Evolutionary conservation across 2,888 invertebrate species (phyloP).

Genomic region (Noctua janthe): DNA sequence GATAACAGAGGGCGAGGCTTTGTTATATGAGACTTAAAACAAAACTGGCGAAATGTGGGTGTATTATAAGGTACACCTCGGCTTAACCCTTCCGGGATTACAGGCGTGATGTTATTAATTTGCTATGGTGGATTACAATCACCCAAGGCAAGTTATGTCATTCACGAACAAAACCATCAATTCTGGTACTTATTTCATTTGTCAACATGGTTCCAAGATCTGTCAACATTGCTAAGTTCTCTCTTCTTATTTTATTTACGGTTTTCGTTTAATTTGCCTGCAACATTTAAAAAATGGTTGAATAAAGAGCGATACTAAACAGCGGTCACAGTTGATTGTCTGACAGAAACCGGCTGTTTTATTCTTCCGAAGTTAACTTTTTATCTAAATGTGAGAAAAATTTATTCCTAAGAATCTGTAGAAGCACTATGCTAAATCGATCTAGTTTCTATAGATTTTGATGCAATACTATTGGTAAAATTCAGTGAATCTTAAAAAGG

Average conservation of each 20-base stretch:
- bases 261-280: conserved; percentile 36
- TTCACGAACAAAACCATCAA: not conserved
- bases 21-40: too few relatives aligned
- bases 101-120: conserved; percentile 5
- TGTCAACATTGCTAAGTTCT: conserved; percentile 7
- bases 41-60: too few relatives aligned
- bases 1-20: too few relatives aligned
- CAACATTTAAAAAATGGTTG: conserved; percentile 22
- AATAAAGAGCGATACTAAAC: conserved; percentile 21
- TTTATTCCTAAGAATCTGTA: not conserved
- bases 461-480: too few relatives aligned
- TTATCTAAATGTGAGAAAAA: not conserved
- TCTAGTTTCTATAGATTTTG: not conserved
- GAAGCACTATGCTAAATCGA: not conserved
- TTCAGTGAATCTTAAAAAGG: too few relatives aligned
- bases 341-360: not conserved
- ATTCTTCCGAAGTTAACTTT: not conserved
- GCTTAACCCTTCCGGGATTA: too few relatives aligned
- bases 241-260: conserved; percentile 12
- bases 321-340: conserved; percentile 13
- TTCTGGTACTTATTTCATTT: conserved; percentile 2
- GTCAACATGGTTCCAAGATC: conserved; percentile 15
- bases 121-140: conserved; percentile 8
- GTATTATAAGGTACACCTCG: too few relatives aligned
- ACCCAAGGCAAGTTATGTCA: conserved; percentile 42